A percentile compares a stretch with the other conserved stretches of the same genome.
Conservation (phyloP, 2,888 invertebrate species). For the Nomada flava region DNA sequence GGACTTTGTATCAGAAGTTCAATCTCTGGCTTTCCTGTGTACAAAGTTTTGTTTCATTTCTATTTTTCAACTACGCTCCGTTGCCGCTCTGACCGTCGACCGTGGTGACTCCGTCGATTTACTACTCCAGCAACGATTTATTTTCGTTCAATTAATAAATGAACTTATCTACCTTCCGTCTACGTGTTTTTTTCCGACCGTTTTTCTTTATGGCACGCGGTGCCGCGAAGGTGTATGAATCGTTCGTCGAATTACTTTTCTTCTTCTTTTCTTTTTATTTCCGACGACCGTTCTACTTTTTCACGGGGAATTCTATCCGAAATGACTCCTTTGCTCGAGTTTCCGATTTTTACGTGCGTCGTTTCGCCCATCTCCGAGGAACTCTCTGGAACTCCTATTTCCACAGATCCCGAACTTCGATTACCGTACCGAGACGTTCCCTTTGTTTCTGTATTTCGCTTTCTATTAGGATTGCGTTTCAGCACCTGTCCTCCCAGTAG, state of each 20-base stretch:
- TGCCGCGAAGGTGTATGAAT: no score
- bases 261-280: no score
- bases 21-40: slow-evolving; percentile 14
- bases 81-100: background rate
- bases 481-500: slow-evolving; percentile 30
- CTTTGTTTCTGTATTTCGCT: slow-evolving; percentile 54
- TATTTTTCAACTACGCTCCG: background rate
- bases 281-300: background rate
- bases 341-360: slow-evolving; percentile 5
- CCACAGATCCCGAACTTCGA: slow-evolving; percentile 37
- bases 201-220: background rate
- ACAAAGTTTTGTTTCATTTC: background rate
- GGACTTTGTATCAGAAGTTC: background rate
- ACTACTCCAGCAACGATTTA: slow-evolving; percentile 33
- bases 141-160: slow-evolving; percentile 1
- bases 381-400: slow-evolving; percentile 13
- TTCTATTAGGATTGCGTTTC: slow-evolving; percentile 50
- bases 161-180: background rate
- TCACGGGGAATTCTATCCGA: background rate
- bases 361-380: background rate
- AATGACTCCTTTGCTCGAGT: background rate
- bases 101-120: background rate
- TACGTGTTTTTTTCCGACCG: background rate
- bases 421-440: slow-evolving; percentile 31
- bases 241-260: no score